These are phyloP conservation scores for Agapetus fuscipes DNA, from an alignment of 2,888 invertebrate species.

Conservation along the genomic window DNA sequence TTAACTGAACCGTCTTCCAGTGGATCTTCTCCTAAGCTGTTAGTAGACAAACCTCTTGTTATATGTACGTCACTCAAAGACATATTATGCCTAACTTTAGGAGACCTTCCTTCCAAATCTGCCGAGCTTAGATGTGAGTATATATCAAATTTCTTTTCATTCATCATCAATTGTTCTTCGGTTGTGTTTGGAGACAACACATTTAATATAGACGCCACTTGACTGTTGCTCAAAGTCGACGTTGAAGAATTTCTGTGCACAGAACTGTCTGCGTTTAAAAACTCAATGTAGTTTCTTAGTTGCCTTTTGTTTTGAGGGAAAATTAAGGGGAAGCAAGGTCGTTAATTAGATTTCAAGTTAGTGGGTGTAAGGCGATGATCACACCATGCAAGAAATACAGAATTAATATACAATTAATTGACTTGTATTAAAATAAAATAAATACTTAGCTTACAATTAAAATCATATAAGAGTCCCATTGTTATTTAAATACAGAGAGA, in stretches of 20 bases:
- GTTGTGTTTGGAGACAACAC: conserved; percentile 9
- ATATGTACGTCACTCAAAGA: conserved; percentile 6
- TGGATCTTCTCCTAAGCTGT: conserved; percentile 27
- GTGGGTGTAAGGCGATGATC: too few species aligned
- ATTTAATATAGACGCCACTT: conserved; percentile 15
- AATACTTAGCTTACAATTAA: background rate
- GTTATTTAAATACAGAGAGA: background rate
- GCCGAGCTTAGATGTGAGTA: conserved; percentile 6
- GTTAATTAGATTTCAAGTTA: too few species aligned
- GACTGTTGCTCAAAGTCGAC: conserved; percentile 9
- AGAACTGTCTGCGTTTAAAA: conserved; percentile 43
- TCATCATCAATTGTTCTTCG: background rate
- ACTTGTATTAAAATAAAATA: conserved; percentile 12
- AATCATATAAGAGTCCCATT: background rate
- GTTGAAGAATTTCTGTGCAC: conserved; percentile 12
- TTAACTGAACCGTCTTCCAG: conserved; percentile 29
- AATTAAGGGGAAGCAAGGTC: conserved; percentile 1
- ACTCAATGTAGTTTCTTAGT: conserved; percentile 51
- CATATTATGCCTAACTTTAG: background rate
- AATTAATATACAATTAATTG: conserved; percentile 14
- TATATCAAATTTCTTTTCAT: background rate
- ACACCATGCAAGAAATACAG: conserved; percentile 8
- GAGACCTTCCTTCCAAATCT: background rate
- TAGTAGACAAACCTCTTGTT: conserved; percentile 5
- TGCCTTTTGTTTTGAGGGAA: conserved; percentile 29